These are phyloP conservation scores for Anthoscopus minutus DNA, from an alignment of 2,113 vertebrate species.

Conservation along the genomic window DNA sequence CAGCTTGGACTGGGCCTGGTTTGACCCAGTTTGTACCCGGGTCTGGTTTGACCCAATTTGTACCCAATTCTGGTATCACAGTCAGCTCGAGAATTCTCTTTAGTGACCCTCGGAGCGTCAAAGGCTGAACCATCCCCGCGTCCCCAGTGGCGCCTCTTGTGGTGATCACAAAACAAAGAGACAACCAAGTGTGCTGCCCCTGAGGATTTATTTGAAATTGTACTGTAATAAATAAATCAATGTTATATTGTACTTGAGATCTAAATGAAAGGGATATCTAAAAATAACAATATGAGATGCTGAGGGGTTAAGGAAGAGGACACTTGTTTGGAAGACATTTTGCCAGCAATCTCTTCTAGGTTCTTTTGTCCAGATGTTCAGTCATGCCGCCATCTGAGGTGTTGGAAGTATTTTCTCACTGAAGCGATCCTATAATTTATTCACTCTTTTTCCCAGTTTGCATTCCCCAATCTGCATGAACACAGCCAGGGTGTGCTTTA, in stretches of 20 bases:
- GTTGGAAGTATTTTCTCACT: rapidly evolving
- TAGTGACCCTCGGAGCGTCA: rapidly evolving
- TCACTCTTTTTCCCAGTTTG: neutral
- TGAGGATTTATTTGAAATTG: neutral
- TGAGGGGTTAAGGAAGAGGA: neutral
- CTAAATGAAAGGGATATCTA: neutral
- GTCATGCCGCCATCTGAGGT: neutral
- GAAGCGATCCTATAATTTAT: rapidly evolving
- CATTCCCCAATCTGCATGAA: rapidly evolving
- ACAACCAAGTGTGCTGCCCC: rapidly evolving
- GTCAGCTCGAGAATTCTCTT: rapidly evolving
- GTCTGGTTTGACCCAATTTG: neutral
- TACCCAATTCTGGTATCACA: neutral
- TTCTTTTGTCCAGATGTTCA: neutral
- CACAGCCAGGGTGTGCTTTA: rapidly evolving
- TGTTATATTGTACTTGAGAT: neutral
- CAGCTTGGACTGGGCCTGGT: rapidly evolving
- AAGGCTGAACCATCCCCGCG: rapidly evolving
- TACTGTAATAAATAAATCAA: neutral
- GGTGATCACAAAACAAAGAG: rapidly evolving
- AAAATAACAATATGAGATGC: too few species aligned
- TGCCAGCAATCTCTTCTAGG: neutral
- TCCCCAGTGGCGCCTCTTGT: rapidly evolving
- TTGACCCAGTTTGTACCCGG: neutral
- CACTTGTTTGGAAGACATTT: neutral